A percentile compares a stretch with the other conserved stretches of the same genome.
Conservation (phyloP, 2,888 invertebrate species). For the Tetragnatha montana region DNA sequence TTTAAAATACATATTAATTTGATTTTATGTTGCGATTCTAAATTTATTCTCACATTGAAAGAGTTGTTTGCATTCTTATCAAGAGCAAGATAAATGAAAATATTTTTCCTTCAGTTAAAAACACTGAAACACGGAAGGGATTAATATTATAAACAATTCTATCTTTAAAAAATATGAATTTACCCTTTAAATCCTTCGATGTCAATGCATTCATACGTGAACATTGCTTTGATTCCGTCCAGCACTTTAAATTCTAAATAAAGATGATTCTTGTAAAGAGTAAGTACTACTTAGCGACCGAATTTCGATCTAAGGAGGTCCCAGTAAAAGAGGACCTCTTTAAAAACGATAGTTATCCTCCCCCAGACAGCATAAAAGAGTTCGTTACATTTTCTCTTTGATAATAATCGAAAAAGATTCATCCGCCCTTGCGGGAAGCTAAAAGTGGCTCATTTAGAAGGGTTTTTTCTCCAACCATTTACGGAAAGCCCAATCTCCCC, state of each 20-base stretch:
- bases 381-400: conserved; percentile 34
- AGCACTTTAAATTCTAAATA: not conserved
- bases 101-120: no score
- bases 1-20: no score
- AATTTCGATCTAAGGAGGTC: not conserved
- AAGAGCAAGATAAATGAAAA: no score
- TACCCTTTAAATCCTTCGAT: not conserved
- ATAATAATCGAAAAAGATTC: conserved; percentile 60
- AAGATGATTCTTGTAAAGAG: not conserved
- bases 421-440: conserved; percentile 7
- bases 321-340: not conserved
- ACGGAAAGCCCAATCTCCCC: conserved; percentile 26
- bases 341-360: not conserved
- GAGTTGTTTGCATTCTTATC: no score
- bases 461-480: conserved; percentile 12
- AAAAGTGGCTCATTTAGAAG: conserved; percentile 48
- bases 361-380: conserved; percentile 3
- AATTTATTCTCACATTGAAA: no score
- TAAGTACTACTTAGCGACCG: not conserved
- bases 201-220: not conserved
- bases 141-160: not conserved
- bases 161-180: not conserved
- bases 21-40: no score
- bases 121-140: no score
- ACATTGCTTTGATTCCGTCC: not conserved